A percentile compares a stretch with the other conserved stretches of the same genome.
Conservation (phyloP, 1,140 invertebrate species). For the Cecropterus lyciades region DNA sequence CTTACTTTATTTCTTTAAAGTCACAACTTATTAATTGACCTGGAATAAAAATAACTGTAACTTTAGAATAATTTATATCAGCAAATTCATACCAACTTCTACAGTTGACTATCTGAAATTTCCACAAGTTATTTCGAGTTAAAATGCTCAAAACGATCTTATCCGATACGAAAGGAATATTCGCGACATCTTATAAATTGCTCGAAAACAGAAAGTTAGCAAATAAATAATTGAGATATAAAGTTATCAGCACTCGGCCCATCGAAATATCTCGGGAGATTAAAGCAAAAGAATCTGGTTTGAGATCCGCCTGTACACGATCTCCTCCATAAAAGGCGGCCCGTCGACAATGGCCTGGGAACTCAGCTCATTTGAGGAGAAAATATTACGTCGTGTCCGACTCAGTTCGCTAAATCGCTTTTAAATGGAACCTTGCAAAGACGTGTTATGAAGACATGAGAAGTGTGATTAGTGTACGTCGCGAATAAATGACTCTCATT, state of each 20-base stretch:
- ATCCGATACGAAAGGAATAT: no score
- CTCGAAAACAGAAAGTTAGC: constrained; percentile 18
- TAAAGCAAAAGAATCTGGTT: constrained; percentile 56
- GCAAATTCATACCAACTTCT: no score
- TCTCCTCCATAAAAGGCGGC: constrained; percentile 69
- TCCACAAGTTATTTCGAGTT: no score
- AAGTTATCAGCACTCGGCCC: constrained; percentile 27
- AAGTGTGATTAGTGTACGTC: constrained; percentile 30
- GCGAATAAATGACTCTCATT: constrained; percentile 27
- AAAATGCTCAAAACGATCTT: no score
- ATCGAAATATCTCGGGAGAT: constrained; percentile 41
- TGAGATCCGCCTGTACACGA: constrained; percentile 65
- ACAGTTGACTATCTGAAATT: no score
- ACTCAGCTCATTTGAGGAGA: constrained; percentile 80
- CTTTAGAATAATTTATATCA: no score
- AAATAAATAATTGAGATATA: constrained; percentile 39
- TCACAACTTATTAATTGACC: no score
- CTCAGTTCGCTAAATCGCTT: constrained; percentile 62
- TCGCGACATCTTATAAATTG: constrained; percentile 1
- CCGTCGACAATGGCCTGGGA: constrained; percentile 79
- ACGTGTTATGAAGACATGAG: constrained; percentile 43
- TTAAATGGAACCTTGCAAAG: constrained; percentile 63
- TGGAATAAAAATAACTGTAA: no score
- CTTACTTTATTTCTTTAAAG: no score
- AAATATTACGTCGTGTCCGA: constrained; percentile 65